Percentiles rank a stretch among this genome's conserved stretches.
Evolutionary conservation across 2,797 vertebrate species (phyloP).

Genomic region (Apodemus agrarius): DNA sequence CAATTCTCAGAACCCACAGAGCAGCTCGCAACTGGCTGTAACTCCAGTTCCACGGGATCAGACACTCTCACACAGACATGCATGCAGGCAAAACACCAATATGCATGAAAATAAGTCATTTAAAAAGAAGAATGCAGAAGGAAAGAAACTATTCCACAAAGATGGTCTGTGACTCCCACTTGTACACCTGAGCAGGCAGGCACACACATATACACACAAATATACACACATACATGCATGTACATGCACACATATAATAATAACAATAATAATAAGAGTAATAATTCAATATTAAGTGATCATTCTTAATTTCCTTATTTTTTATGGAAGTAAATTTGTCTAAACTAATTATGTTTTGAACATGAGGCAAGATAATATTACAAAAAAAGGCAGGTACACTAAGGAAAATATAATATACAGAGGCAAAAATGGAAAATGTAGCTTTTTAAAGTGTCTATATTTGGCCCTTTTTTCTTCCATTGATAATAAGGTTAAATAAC

Average conservation of each 20-base stretch:
- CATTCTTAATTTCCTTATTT: constrained; percentile 33
- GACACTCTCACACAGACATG: not conserved
- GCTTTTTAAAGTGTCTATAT: not conserved
- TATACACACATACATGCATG: not conserved
- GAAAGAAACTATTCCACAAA: not conserved
- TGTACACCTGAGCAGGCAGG: not conserved
- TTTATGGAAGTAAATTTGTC: not conserved
- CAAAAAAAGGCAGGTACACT: not conserved
- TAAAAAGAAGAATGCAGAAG: not conserved
- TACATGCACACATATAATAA: not conserved
- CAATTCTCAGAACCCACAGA: not conserved
- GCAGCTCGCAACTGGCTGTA: not conserved
- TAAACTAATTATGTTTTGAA: not conserved
- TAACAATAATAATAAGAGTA: not conserved
- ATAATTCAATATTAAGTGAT: not conserved
- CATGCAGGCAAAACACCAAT: not conserved
- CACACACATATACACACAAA: not conserved
- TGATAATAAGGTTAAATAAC: not conserved
- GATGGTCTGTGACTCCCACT: not conserved
- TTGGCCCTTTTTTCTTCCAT: not conserved
- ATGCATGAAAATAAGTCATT: not conserved
- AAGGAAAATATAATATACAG: rapidly evolving
- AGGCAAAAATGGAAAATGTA: not conserved
- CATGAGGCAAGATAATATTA: not conserved
- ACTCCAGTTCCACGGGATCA: not conserved